Conservation (phyloP, 2,113 vertebrate species). For the Casuarius casuarius region DNA sequence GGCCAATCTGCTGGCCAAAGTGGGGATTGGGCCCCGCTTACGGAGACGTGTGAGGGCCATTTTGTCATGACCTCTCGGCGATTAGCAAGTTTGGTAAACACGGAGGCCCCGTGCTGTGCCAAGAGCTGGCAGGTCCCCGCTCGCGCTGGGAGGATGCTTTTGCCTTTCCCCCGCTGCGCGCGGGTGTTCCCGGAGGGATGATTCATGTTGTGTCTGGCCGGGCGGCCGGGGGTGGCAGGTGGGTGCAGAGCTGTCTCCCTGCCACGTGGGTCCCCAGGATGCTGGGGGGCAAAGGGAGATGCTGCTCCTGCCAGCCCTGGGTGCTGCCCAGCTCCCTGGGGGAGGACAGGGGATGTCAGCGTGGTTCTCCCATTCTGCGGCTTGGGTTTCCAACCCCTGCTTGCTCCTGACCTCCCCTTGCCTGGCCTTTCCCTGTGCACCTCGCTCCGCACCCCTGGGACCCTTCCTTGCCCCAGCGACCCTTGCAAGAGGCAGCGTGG, state of each 20-base stretch:
- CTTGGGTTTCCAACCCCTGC: background rate
- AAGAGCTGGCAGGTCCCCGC: background rate
- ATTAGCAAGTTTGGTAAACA: background rate
- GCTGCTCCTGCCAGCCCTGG: background rate
- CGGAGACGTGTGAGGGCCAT: background rate
- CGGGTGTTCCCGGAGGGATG: background rate
- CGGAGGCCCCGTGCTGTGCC: accelerated
- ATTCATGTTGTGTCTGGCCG: background rate
- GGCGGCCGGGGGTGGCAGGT: background rate
- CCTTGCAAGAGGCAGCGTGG: background rate
- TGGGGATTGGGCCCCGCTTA: accelerated
- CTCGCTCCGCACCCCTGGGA: background rate
- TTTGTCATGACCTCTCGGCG: background rate
- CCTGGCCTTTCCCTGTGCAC: background rate
- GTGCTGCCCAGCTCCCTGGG: background rate
- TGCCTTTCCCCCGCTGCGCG: background rate
- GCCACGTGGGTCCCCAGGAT: accelerated
- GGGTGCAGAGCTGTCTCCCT: background rate
- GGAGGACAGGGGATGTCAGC: background rate
- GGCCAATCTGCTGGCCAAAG: background rate
- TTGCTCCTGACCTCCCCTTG: background rate
- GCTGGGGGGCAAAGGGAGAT: background rate
- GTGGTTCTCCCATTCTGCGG: background rate
- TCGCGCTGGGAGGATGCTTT: background rate
- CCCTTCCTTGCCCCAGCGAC: background rate